Conservation (phyloP, 2,888 invertebrate genomes). For the Drosophila stalkeri region DNA sequence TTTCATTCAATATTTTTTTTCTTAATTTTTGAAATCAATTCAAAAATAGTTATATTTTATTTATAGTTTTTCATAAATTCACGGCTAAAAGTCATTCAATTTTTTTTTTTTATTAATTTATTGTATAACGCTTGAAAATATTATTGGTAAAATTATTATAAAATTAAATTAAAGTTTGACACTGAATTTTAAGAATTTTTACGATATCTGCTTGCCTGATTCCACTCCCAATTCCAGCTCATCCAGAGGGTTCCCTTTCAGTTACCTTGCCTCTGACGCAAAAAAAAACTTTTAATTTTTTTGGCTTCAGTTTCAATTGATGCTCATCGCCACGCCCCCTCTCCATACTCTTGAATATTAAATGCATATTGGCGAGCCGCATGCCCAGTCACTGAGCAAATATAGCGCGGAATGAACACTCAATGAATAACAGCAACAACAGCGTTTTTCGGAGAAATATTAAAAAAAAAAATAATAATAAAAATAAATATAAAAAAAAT, state of each 20-base stretch:
- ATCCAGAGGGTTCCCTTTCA: neutral
- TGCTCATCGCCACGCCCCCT: conserved; percentile 30
- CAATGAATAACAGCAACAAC: conserved; percentile 19
- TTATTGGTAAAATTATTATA: neutral
- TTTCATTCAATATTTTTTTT: too few relatives aligned
- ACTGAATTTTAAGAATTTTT: neutral
- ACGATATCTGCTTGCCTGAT: neutral
- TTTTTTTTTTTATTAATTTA: too few relatives aligned
- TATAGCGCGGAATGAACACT: conserved; percentile 31
- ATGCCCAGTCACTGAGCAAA: conserved; percentile 54
- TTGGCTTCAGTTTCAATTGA: conserved; percentile 26
- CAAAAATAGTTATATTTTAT: too few relatives aligned
- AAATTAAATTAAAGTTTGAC: neutral
- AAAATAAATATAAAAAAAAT: neutral
- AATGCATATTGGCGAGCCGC: conserved; percentile 66
- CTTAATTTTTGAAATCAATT: too few relatives aligned
- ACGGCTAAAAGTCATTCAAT: too few relatives aligned
- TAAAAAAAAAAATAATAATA: conserved; percentile 6
- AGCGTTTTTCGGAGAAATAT: conserved; percentile 37
- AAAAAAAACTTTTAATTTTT: conserved; percentile 12
- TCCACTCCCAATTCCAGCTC: neutral
- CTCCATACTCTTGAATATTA: conserved; percentile 33
- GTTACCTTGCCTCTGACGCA: too few relatives aligned
- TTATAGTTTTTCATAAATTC: too few relatives aligned
- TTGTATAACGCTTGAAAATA: neutral